Evolutionary conservation across 92 coral and sea anemone genomes (phyloP).

Genomic region (Isaurus tuberculatus): DNA sequence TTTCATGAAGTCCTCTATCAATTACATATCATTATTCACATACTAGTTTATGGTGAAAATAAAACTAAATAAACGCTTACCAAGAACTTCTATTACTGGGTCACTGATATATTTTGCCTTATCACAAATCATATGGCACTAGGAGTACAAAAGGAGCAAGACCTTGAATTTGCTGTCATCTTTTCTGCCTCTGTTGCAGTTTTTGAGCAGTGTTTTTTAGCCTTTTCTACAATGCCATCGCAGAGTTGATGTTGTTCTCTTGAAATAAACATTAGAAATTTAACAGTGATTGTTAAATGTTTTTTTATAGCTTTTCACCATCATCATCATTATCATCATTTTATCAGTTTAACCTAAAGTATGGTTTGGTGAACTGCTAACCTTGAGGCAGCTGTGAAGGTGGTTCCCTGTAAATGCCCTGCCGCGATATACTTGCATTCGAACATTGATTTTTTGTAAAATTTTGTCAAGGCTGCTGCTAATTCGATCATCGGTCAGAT

Average conservation of each 20-base stretch:
- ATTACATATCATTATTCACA: too few relatives aligned
- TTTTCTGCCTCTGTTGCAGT: slow-evolving; percentile 45
- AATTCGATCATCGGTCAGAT: too few relatives aligned
- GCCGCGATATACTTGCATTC: slow-evolving; percentile 46
- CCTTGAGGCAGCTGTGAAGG: slow-evolving; percentile 49
- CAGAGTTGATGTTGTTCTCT: slow-evolving; percentile 50
- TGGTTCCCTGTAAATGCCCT: slow-evolving; percentile 51
- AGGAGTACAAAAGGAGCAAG: slow-evolving; percentile 39
- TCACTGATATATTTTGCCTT: slow-evolving; percentile 21
- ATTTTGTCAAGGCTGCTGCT: too few relatives aligned
- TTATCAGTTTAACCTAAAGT: background rate
- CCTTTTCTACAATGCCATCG: slow-evolving; percentile 35
- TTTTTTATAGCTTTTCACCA: background rate
- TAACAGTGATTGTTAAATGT: background rate
- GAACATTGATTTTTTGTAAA: slow-evolving; percentile 45
- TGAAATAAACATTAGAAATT: background rate
- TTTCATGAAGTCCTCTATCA: too few relatives aligned
- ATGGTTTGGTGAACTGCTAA: too few relatives aligned
- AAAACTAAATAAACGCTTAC: too few relatives aligned
- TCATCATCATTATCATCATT: background rate
- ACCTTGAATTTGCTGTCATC: slow-evolving; percentile 41
- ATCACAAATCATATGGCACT: slow-evolving; percentile 51
- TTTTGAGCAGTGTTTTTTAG: slow-evolving; percentile 46
- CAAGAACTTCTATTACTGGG: too few relatives aligned
- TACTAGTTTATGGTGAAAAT: too few relatives aligned